Base-by-base conservation (phyloP, 2,113 vertebrate species). In the Lutjanus erythropterus region DNA sequence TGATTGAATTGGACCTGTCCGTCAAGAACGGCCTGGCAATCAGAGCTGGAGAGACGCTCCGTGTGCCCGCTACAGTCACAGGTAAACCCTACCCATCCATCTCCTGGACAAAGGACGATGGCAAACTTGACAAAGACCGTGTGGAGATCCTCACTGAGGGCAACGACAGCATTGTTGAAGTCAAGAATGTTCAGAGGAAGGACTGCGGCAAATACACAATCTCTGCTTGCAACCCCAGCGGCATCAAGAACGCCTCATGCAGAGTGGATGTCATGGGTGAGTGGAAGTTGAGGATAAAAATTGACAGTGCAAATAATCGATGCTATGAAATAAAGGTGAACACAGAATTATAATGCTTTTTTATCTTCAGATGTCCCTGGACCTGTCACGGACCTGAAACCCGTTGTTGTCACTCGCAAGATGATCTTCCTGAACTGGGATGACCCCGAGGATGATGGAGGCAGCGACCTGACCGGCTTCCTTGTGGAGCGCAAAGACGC, bases 361-460 rank as follows among this genome's bases (percentile, higher is more conserved):
- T 91, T 76, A n/a, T 53, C 84, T 88, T 92, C 87, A 99, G 98
- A 99, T 90, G 97, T 99, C 62, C 98, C 98, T 1, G 98, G 98
- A 55, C 98, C 95, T 33, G 94, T 99, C 79, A 96, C 96, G 68
- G 98, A 99, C 59, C 94, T 99, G 76, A 99, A 99, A 79, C 98
- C 98, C 46, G 98, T 99, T 49, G 96, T 99, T 49, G 97, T 98
- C 78, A 99, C 97, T 75, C 97, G 97, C 86, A 99, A 99, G 78
- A 96, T 99, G 97, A 97, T 98, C 91, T 96, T 99, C 80, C 94
- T 99, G 83, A 99, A 99, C 87, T 99, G 98, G 98, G 97, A 97
- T 56, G 97, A 99, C 93, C 98, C 98, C 35, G 95, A 82, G 55
- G 98, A 99, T 70, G 97, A 99, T 31, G 98, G 98, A 78, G 98